Percentiles rank a stretch among this genome's conserved stretches.
Conservation (phyloP, 2,797 vertebrate species). For the Balearica regulorum region DNA sequence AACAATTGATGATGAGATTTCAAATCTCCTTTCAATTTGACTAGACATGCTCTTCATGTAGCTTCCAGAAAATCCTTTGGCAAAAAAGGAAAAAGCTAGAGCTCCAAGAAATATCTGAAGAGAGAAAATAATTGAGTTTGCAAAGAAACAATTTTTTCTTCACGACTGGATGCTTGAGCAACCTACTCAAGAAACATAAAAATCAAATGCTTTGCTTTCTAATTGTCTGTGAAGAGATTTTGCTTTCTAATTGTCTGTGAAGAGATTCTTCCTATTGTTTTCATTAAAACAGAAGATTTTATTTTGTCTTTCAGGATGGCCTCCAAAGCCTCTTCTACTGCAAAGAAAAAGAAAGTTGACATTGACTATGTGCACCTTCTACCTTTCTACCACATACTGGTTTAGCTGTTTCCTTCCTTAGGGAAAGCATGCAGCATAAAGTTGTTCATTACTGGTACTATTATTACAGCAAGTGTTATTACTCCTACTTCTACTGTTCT, state of each 20-base stretch:
- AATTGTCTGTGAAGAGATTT: neutral
- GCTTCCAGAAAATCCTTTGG: slow-evolving; percentile 88
- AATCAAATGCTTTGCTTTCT: neutral
- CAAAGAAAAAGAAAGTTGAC: neutral
- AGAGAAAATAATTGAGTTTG: slow-evolving; percentile 19
- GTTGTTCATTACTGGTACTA: neutral
- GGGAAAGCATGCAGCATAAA: neutral
- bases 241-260: neutral
- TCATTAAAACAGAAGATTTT: neutral
- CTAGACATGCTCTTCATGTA: slow-evolving; percentile 95
- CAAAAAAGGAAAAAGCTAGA: slow-evolving; percentile 90
- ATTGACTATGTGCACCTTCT: neutral
- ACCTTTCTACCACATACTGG: neutral
- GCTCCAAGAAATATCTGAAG: slow-evolving; percentile 88
- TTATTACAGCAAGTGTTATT: neutral
- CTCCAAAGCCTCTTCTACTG: neutral
- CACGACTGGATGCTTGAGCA: neutral
- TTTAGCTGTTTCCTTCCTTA: neutral
- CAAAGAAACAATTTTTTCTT: neutral
- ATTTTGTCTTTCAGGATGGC: neutral
- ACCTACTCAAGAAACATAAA: neutral
- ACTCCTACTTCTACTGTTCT: neutral
- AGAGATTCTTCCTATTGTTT: neutral
- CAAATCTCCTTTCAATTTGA: slow-evolving; percentile 92
- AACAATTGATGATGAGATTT: slow-evolving; percentile 89